Conservation (phyloP, 2,888 invertebrate species). For the Caenorhabditis wallacei region DNA sequence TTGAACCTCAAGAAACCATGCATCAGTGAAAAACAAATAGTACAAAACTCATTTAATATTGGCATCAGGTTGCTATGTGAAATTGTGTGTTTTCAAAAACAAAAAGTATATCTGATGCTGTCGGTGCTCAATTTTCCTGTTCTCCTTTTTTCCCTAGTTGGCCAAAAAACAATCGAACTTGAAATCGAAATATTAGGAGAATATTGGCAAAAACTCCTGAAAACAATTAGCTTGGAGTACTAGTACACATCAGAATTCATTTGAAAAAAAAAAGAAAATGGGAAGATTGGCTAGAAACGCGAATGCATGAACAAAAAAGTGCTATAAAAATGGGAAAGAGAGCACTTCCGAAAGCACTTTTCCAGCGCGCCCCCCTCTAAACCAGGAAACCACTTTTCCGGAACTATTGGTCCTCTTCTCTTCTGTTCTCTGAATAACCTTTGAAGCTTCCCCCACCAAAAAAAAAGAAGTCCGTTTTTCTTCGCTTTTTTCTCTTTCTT, state of each 20-base stretch:
- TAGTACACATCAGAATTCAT: constrained; percentile 13
- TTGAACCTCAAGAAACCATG: not conserved
- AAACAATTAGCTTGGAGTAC: not conserved
- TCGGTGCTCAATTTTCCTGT: constrained; percentile 5
- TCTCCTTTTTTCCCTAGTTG: not conserved
- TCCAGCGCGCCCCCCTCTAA: too few species aligned
- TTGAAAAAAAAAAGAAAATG: not conserved
- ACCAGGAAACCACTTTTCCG: constrained; percentile 44
- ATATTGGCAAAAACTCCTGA: constrained; percentile 8
- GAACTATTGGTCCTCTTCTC: not conserved
- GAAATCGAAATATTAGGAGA: not conserved
- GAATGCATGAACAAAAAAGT: constrained; percentile 24
- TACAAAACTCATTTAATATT: constrained; percentile 28
- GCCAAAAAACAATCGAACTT: constrained; percentile 10
- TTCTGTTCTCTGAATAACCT: constrained; percentile 51
- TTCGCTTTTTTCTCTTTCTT: too few species aligned
- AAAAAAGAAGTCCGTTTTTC: not conserved
- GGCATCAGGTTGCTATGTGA: constrained; percentile 11
- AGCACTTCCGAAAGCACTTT: constrained; percentile 46
- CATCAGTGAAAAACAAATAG: constrained; percentile 12
- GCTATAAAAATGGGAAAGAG: constrained; percentile 24
- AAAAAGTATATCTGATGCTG: constrained; percentile 20
- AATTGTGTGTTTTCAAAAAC: constrained; percentile 29
- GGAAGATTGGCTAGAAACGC: not conserved
- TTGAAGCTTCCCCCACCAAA: constrained; percentile 16